Percentiles rank a stretch among this genome's conserved stretches.
phyloP scores from a whole-genome alignment of 1,140 invertebrate genomes.

The Drosophila miranda region DNA sequence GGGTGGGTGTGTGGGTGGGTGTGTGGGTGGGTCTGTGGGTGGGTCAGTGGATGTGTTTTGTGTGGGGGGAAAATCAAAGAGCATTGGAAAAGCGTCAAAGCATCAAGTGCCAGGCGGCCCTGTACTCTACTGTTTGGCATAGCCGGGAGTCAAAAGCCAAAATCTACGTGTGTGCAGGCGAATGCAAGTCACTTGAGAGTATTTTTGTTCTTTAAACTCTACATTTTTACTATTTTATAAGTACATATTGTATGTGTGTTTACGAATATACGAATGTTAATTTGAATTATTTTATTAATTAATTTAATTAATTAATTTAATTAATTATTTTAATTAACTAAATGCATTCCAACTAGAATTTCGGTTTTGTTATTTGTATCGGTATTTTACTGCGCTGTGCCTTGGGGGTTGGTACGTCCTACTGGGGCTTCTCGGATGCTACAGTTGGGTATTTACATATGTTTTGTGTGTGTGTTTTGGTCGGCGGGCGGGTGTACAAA shows the following conservation, averaged over 20 bases:
- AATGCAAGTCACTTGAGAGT: constrained; percentile 13
- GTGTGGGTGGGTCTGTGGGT: too few relatives aligned
- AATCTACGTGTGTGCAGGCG: constrained; percentile 19
- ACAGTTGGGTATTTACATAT: constrained; percentile 30
- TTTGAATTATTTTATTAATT: constrained; percentile 70
- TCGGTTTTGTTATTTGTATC: constrained; percentile 26
- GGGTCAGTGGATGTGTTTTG: constrained; percentile 2
- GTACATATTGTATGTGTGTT: constrained; percentile 19
- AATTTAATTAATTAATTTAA: too few relatives aligned
- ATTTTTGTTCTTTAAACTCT: constrained; percentile 49
- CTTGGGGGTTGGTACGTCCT: constrained; percentile 30
- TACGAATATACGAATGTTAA: constrained; percentile 48
- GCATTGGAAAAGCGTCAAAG: constrained; percentile 31
- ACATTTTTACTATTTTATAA: constrained; percentile 43
- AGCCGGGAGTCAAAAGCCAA: constrained; percentile 10
- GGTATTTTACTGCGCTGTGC: constrained; percentile 30
- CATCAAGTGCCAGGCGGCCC: constrained; percentile 19
- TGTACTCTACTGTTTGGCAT: constrained; percentile 9
- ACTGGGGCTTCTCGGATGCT: constrained; percentile 75
- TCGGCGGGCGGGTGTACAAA: constrained; percentile 60
- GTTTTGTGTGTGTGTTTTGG: constrained; percentile 15
- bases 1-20: constrained; percentile 1
- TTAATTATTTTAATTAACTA: too few relatives aligned
- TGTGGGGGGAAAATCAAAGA: constrained; percentile 30
- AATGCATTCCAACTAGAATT: constrained; percentile 74